Conservation (phyloP, 1,140 invertebrate species). For the Octopus bimaculoides region DNA sequence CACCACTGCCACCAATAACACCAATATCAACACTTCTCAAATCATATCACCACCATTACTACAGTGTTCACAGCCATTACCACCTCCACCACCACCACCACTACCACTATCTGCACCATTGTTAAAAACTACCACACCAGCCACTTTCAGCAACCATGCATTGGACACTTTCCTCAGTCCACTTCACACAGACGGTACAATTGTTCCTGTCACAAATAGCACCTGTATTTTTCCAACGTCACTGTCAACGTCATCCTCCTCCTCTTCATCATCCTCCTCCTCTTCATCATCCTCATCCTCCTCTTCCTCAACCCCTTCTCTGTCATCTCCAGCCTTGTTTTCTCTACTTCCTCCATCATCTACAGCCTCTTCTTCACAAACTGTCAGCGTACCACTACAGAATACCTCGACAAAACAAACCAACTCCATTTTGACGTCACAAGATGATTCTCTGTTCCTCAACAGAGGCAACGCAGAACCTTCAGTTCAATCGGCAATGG, state of each 20-base stretch:
- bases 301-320: neutral
- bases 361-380: neutral
- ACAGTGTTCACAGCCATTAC: neutral
- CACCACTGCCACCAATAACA: neutral
- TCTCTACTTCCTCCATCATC: neutral
- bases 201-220: no score
- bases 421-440: neutral
- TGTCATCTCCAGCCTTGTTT: neutral
- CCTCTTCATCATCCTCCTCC: neutral
- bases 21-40: neutral
- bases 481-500: neutral
- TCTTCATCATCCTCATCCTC: neutral
- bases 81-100: neutral
- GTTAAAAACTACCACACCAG: no score
- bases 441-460: neutral
- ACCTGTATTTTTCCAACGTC: neutral
- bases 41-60: neutral
- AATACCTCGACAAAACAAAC: neutral
- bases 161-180: no score
- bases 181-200: no score
- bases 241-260: neutral
- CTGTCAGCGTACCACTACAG: neutral
- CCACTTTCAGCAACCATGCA: no score
- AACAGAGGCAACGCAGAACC: neutral
- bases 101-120: neutral